phyloP scores from a whole-genome alignment of 2,113 vertebrate species.

The Tinamus guttatus region DNA sequence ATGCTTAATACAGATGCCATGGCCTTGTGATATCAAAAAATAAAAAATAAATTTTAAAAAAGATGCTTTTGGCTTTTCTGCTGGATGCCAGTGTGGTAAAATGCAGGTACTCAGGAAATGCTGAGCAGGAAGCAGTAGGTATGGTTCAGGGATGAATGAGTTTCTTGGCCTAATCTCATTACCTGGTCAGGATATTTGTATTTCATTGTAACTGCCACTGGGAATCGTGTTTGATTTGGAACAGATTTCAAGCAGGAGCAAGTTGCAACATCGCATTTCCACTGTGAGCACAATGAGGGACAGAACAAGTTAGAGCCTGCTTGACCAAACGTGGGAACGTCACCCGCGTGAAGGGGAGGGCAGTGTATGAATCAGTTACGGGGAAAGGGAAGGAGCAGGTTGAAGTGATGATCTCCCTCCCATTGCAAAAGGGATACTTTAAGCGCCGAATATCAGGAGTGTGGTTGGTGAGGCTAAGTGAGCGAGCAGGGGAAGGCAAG shows the following conservation, averaged over 20 bases:
- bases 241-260: slow-evolving; percentile 62
- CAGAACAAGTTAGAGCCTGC: slow-evolving; percentile 67
- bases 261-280: slow-evolving; percentile 63
- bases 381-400: not conserved
- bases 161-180: not conserved
- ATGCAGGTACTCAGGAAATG: not conserved
- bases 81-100: not conserved
- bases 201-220: slow-evolving; percentile 32
- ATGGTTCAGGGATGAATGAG: not conserved
- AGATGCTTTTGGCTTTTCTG: not conserved
- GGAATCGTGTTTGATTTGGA: slow-evolving; percentile 51
- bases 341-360: not conserved
- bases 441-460: not conserved
- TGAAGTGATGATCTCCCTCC: not conserved
- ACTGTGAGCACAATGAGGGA: slow-evolving; percentile 19
- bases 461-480: not conserved
- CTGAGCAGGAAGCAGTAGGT: not conserved
- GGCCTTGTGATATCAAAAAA: not conserved
- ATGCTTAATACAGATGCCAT: not conserved
- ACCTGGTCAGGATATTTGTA: slow-evolving; percentile 20
- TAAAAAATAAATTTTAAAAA: no score
- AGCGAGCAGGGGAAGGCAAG: not conserved
- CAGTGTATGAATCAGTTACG: slow-evolving; percentile 7
- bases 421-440: not conserved
- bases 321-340: slow-evolving; percentile 57